A percentile compares a stretch with the other conserved stretches of the same genome.
Conservation (phyloP, 2,113 vertebrate species). For the Meleagris gallopavo region DNA sequence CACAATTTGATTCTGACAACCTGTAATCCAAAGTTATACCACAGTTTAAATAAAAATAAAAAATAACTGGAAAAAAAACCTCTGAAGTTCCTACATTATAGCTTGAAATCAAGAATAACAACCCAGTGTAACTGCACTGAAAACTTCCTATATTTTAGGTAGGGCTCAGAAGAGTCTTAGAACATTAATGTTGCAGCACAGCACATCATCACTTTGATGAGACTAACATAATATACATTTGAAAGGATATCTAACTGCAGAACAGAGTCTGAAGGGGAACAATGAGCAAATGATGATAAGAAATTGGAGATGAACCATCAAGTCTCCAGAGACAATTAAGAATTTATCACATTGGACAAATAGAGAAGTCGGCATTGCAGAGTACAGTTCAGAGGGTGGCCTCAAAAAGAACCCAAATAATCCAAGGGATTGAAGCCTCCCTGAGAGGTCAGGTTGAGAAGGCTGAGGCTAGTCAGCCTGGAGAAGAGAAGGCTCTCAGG, state of each 20-base stretch:
- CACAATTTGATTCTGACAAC: conserved; percentile 59
- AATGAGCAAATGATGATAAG: not conserved
- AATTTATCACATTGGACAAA: not conserved
- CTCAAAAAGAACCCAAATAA: too few species aligned
- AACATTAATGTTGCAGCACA: not conserved
- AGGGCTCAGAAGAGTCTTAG: not conserved
- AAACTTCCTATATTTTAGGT: not conserved
- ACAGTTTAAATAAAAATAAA: not conserved
- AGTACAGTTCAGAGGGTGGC: not conserved
- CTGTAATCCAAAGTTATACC: conserved; percentile 40
- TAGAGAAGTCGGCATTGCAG: not conserved
- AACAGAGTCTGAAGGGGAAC: not conserved
- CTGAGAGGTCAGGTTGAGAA: too few species aligned
- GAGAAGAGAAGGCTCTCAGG: too few species aligned
- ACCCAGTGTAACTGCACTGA: not conserved
- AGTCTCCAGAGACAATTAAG: not conserved
- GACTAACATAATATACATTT: not conserved
- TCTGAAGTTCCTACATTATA: not conserved
- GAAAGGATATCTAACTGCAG: not conserved
- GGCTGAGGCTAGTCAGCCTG: too few species aligned
- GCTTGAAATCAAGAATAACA: not conserved
- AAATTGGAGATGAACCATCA: not conserved
- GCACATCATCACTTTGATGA: not conserved
- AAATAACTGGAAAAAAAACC: not conserved
- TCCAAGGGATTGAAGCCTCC: too few species aligned